Percentiles rank a stretch among this genome's conserved stretches.
phyloP scores from a whole-genome alignment of 2,888 invertebrate genomes.

The Diogma glabrata region DNA sequence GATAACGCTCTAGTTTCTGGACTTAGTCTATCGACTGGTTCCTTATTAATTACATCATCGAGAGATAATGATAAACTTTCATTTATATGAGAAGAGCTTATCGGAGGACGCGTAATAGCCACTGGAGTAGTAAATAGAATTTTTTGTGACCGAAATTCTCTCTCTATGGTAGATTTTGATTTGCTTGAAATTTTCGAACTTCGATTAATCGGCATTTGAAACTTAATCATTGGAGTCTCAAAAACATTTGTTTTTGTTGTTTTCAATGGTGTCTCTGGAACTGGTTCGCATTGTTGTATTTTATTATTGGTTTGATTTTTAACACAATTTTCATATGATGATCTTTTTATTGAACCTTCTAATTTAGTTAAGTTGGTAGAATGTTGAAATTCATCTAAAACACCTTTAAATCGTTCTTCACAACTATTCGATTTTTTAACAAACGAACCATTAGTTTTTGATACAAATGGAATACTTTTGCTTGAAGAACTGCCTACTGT shows the following conservation, averaged over 20 bases:
- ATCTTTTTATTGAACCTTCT: no score
- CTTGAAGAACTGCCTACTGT: no score
- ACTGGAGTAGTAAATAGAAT: constrained; percentile 36
- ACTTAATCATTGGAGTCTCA: background rate
- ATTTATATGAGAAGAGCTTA: constrained; percentile 22
- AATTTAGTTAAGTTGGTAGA: no score
- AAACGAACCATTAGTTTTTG: no score
- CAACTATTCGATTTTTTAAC: no score
- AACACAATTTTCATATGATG: no score
- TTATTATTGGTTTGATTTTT: no score
- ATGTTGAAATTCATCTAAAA: no score
- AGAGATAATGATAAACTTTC: constrained; percentile 30
- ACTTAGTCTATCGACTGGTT: no score
- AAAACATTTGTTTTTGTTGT: background rate
- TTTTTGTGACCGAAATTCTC: constrained; percentile 33
- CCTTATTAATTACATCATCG: constrained; percentile 28
- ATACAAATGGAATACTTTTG: no score
- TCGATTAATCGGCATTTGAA: constrained; percentile 13
- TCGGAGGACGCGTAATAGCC: constrained; percentile 28
- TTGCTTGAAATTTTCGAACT: constrained; percentile 15
- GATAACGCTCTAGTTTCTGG: constrained; percentile 7
- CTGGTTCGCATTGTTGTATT: no score
- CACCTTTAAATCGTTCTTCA: no score
- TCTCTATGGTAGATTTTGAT: constrained; percentile 23
- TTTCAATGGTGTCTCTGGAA: constrained; percentile 25